A percentile compares a stretch with the other conserved stretches of the same genome.
Conservation (phyloP, 2,113 vertebrate genomes). For the Crotalus horridus region DNA sequence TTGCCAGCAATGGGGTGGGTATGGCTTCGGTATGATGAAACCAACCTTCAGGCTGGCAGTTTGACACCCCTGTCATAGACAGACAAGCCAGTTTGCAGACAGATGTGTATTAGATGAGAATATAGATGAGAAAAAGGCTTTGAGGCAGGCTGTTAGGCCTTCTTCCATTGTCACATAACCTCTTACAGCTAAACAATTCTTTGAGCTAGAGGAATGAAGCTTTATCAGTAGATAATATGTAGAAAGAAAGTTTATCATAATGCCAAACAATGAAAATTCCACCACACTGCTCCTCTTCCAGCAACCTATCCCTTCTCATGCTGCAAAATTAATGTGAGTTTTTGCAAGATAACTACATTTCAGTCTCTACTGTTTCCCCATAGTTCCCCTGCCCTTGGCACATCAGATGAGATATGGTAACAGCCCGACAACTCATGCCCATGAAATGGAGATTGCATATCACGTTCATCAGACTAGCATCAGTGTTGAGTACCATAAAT, state of each 20-base stretch:
- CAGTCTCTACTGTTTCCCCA: neutral
- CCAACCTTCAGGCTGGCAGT: no score
- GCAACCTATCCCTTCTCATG: neutral
- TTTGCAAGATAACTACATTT: neutral
- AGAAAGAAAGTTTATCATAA: neutral
- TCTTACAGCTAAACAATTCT: neutral
- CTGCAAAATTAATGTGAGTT: neutral
- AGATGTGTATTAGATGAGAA: neutral
- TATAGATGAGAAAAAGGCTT: neutral
- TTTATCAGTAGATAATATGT: neutral
- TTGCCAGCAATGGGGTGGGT: no score
- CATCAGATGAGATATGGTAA: neutral
- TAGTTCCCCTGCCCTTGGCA: neutral
- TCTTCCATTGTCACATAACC: neutral
- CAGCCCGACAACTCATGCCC: neutral
- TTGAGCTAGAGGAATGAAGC: neutral
- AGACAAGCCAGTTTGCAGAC: neutral
- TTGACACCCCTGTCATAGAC: neutral
- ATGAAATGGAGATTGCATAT: neutral
- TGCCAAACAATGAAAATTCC: neutral
- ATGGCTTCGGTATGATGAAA: no score
- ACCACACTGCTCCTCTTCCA: neutral
- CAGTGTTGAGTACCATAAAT: neutral
- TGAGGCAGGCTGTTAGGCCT: neutral
- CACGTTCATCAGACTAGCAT: neutral